Percentiles rank a stretch among this genome's conserved stretches.
These are phyloP conservation scores for Hippocampus kuda DNA, from an alignment of 2,797 vertebrate genomes.

Conservation along the genomic window DNA sequence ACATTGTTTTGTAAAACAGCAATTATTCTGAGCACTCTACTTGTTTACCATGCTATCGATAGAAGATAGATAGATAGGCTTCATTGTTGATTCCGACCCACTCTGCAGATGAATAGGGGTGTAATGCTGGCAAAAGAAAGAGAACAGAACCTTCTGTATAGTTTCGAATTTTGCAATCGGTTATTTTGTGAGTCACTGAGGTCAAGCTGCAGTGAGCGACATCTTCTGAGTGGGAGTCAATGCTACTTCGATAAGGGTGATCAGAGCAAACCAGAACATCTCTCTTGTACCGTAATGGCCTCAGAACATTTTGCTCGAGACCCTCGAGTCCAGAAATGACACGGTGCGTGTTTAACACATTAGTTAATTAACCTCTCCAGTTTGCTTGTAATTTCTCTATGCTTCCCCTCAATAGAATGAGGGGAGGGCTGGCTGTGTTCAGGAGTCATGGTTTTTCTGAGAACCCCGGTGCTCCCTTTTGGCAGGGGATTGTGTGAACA, in stretches of 20 bases:
- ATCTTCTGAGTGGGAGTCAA: not conserved
- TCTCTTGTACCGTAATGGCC: not conserved
- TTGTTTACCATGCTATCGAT: too few species aligned
- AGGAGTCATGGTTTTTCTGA: conserved; percentile 44
- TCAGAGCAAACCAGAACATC: not conserved
- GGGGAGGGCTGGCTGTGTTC: conserved; percentile 24
- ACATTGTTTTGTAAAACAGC: too few species aligned
- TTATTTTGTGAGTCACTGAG: not conserved
- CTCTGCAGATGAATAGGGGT: too few species aligned
- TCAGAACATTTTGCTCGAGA: not conserved
- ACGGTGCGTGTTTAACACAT: conserved; percentile 14
- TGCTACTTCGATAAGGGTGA: not conserved
- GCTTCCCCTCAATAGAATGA: conserved; percentile 16
- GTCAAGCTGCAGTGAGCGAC: not conserved
- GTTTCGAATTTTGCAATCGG: not conserved
- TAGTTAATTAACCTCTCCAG: conserved; percentile 22
- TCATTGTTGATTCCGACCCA: too few species aligned
- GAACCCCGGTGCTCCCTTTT: conserved; percentile 57
- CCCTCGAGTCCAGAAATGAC: conserved; percentile 2
- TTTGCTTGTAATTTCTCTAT: conserved; percentile 19
- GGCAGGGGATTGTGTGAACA: conserved; percentile 63
- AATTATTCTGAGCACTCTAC: too few species aligned
- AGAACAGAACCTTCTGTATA: not conserved
- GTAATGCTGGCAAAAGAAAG: not conserved
- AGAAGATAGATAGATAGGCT: too few species aligned